These are phyloP conservation scores for Osmerus mordax DNA, from an alignment of 2,113 vertebrate genomes.

Conservation along the genomic window DNA sequence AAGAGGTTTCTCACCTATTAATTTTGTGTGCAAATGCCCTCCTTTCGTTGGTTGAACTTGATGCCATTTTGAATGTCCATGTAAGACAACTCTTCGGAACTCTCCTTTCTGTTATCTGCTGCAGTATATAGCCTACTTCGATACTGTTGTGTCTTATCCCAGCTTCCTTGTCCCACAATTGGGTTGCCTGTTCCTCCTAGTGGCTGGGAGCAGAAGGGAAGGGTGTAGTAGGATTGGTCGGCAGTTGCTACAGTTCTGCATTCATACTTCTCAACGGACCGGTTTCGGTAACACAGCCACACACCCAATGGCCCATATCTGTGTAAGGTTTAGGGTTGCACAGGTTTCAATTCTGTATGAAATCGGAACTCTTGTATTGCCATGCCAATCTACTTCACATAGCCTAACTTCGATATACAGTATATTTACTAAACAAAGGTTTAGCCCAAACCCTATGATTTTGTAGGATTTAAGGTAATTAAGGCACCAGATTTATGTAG, in stretches of 20 bases:
- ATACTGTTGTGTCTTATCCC: conserved; percentile 28
- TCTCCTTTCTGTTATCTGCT: conserved; percentile 26
- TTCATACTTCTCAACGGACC: conserved; percentile 55
- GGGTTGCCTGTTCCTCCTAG: conserved; percentile 67
- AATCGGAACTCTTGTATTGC: conserved; percentile 27
- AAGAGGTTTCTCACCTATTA: conserved; percentile 75
- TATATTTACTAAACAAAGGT: too few species aligned
- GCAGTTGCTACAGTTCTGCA: not conserved
- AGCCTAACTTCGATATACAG: too few species aligned
- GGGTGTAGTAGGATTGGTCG: not conserved
- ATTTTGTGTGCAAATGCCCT: conserved; percentile 89
- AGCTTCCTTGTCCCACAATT: conserved; percentile 66
- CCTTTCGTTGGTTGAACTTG: conserved; percentile 73
- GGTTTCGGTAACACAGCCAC: conserved; percentile 38
- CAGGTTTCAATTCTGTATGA: conserved; percentile 38
- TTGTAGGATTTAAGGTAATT: too few species aligned
- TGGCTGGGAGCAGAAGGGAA: conserved; percentile 58
- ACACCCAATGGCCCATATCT: conserved; percentile 3
- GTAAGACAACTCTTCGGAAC: conserved; percentile 31
- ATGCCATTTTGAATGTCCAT: conserved; percentile 65
- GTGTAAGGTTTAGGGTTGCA: conserved; percentile 41
- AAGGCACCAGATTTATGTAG: too few species aligned
- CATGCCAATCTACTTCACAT: not conserved
- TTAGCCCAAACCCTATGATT: too few species aligned
- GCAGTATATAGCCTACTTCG: conserved; percentile 10